phyloP scores from a whole-genome alignment of 2,888 invertebrate species.

The Agrilus mali region DNA sequence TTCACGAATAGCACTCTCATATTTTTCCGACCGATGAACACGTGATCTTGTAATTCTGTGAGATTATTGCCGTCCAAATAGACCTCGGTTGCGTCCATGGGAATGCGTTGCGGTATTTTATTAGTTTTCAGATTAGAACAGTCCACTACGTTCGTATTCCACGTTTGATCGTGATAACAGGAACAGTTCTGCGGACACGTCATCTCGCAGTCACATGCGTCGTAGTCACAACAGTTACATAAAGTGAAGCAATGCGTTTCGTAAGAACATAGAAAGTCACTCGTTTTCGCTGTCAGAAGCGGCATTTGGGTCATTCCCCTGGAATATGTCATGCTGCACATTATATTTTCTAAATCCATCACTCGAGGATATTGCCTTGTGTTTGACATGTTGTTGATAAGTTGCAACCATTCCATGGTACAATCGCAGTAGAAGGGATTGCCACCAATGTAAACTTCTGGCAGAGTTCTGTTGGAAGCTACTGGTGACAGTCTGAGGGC shows the following conservation, averaged over 20 bases:
- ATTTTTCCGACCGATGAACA: conserved; percentile 83
- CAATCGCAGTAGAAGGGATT: conserved; percentile 94
- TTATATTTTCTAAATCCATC: conserved; percentile 78
- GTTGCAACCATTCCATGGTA: conserved; percentile 89
- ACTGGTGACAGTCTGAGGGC: conserved; percentile 67
- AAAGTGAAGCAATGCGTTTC: conserved; percentile 87
- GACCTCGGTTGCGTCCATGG: conserved; percentile 89
- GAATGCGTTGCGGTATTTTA: conserved; percentile 74
- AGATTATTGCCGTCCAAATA: conserved; percentile 86
- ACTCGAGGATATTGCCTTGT: conserved; percentile 75
- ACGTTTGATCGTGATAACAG: conserved; percentile 88
- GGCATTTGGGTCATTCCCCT: conserved; percentile 69
- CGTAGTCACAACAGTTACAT: conserved; percentile 93
- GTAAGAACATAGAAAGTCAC: conserved; percentile 85
- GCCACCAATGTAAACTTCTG: conserved; percentile 82
- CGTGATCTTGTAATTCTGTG: conserved; percentile 70
- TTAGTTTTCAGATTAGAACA: conserved; percentile 69
- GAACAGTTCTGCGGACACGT: conserved; percentile 88
- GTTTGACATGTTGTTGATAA: conserved; percentile 74
- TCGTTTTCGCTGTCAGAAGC: conserved; percentile 60
- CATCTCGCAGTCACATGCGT: conserved; percentile 94
- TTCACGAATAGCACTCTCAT: conserved; percentile 78
- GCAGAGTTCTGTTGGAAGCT: conserved; percentile 58
- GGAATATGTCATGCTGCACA: conserved; percentile 77
- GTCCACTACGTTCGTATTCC: conserved; percentile 87